These are phyloP conservation scores for Leptobrachium ailaonicum DNA, from an alignment of 2,113 vertebrate genomes.

Conservation along the genomic window DNA sequence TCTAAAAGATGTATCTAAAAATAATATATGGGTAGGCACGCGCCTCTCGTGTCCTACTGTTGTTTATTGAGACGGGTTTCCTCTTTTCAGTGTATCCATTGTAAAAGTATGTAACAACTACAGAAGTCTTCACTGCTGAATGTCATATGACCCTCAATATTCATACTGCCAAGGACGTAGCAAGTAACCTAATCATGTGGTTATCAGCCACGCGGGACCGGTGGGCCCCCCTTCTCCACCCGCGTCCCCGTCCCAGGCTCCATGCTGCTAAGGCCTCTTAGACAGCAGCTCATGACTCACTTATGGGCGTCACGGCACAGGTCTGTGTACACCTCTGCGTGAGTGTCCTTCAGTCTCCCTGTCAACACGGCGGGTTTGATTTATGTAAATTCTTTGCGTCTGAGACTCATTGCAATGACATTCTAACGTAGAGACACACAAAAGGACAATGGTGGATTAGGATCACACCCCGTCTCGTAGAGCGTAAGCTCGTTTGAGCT, in stretches of 20 bases:
- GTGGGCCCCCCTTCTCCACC: not conserved
- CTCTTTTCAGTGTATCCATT: too few species aligned
- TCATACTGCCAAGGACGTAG: not conserved
- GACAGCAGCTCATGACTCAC: not conserved
- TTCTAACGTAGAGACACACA: too few species aligned
- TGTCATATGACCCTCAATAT: slow-evolving; percentile 3
- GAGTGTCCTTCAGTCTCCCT: not conserved
- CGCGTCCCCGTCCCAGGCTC: not conserved
- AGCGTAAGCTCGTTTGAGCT: too few species aligned
- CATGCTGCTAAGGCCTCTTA: not conserved
- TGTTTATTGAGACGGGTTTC: too few species aligned
- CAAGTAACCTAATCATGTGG: not conserved
- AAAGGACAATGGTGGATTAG: too few species aligned
- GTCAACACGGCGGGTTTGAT: not conserved
- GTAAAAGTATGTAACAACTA: too few species aligned
- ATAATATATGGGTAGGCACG: too few species aligned
- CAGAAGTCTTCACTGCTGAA: not conserved
- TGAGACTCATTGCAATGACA: not conserved
- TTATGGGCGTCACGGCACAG: not conserved
- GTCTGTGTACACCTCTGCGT: not conserved
- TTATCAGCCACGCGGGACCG: not conserved
- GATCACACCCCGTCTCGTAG: too few species aligned
- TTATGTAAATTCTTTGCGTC: not conserved
- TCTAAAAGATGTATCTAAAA: too few species aligned
- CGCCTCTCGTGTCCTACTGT: too few species aligned